phyloP scores from a whole-genome alignment of 2,797 vertebrate species.

The Gymnoscopelus braueri region DNA sequence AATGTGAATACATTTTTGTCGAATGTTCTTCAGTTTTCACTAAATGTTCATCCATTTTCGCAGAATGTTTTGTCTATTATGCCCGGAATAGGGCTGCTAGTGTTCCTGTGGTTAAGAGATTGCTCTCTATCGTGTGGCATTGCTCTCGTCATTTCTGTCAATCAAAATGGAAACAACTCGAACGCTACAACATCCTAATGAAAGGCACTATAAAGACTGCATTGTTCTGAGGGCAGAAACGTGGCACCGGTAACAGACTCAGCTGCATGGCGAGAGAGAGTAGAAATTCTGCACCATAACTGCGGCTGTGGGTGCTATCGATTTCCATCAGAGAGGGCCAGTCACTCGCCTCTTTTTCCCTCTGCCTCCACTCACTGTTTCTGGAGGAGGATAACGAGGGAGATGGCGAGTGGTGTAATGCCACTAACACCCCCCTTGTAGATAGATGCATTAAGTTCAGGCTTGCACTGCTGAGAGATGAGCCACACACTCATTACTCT shows the following conservation, averaged over 20 bases:
- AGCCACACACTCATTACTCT: slow-evolving; percentile 71
- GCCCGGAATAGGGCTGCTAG: too few relatives aligned
- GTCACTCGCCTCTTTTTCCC: slow-evolving; percentile 54
- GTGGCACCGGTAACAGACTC: slow-evolving; percentile 33
- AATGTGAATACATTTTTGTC: too few relatives aligned
- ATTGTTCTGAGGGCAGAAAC: slow-evolving; percentile 34
- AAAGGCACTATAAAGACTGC: slow-evolving; percentile 23
- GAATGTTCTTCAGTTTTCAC: too few relatives aligned
- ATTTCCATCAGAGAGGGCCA: slow-evolving; percentile 65
- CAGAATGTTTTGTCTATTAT: too few relatives aligned
- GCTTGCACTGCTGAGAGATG: slow-evolving; percentile 57
- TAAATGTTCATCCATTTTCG: too few relatives aligned
- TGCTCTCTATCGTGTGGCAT: neutral
- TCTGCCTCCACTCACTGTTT: slow-evolving; percentile 46
- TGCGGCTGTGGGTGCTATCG: slow-evolving; percentile 64
- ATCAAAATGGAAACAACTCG: neutral
- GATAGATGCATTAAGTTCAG: slow-evolving; percentile 66
- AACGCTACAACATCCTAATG: slow-evolving; percentile 5
- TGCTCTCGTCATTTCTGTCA: neutral
- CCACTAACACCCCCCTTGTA: slow-evolving; percentile 53
- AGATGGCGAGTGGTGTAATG: slow-evolving; percentile 61
- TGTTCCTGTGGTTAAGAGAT: neutral
- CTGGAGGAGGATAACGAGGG: slow-evolving; percentile 66
- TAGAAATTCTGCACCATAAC: slow-evolving; percentile 58
- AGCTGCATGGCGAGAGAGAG: slow-evolving; percentile 34